Evolutionary conservation across 2,797 vertebrate species (phyloP).

Genomic region (Glossophaga mutica): DNA sequence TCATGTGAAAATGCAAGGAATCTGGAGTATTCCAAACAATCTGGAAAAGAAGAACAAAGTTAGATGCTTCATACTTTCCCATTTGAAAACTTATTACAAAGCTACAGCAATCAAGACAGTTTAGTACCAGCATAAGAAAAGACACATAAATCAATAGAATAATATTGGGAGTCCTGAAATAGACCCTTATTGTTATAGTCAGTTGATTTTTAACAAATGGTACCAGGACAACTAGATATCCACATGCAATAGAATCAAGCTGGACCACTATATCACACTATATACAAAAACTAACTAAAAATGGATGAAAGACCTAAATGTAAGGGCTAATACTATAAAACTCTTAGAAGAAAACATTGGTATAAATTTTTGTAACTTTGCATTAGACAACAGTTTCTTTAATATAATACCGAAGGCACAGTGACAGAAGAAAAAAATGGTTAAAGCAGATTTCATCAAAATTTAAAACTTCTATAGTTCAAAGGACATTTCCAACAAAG

Average conservation of each 20-base stretch:
- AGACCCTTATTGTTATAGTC: background rate
- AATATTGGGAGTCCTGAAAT: background rate
- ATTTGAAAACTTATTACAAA: background rate
- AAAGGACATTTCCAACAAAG: background rate
- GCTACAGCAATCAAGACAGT: background rate
- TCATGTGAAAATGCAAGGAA: background rate
- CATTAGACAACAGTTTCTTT: background rate
- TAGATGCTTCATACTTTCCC: background rate
- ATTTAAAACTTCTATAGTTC: background rate
- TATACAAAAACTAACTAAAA: conserved; percentile 15
- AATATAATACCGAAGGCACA: background rate
- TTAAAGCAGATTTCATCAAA: background rate
- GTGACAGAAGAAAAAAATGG: background rate
- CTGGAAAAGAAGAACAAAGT: background rate
- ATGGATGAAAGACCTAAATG: background rate
- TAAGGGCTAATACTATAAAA: background rate
- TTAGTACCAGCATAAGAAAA: background rate
- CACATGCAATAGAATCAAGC: background rate
- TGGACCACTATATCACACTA: background rate
- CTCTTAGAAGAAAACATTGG: background rate
- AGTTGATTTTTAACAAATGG: background rate
- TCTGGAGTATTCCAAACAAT: background rate
- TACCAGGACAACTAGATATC: background rate
- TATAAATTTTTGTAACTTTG: background rate
- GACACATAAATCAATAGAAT: background rate